phyloP scores from a whole-genome alignment of 2,113 vertebrate genomes.

The Axis porcinus region DNA sequence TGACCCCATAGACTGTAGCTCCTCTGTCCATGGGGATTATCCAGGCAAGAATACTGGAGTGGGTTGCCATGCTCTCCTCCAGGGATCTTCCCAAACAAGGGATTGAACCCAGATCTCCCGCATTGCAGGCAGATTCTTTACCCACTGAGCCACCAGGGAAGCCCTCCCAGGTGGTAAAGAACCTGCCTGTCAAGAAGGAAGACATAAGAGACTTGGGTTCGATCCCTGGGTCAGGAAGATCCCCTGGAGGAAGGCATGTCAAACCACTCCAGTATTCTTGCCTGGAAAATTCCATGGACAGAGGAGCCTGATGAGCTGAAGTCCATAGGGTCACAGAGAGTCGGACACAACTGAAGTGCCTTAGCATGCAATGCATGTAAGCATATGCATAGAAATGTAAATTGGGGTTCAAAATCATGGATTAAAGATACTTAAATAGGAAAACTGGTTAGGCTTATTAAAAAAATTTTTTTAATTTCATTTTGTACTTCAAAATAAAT shows the following conservation, averaged over 20 bases:
- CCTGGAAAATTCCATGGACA: neutral
- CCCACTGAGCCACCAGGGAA: neutral
- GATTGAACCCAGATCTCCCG: fast-evolving
- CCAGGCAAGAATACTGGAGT: neutral
- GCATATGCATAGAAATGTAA: neutral
- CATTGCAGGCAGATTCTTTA: neutral
- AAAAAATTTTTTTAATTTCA: neutral
- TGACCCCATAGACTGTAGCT: neutral
- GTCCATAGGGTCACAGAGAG: neutral
- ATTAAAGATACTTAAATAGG: neutral
- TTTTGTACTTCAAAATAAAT: constrained; percentile 2
- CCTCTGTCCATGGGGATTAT: neutral
- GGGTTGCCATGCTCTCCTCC: neutral
- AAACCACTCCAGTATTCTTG: neutral
- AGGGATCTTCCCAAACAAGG: neutral
- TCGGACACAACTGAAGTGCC: fast-evolving
- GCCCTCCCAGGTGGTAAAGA: neutral
- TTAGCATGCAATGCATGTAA: neutral
- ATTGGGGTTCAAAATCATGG: neutral
- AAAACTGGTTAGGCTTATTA: neutral
- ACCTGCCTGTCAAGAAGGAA: neutral
- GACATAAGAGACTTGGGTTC: neutral
- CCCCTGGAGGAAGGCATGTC: neutral
- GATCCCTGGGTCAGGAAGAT: neutral
- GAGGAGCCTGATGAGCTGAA: neutral